Evolutionary conservation across 1,140 invertebrate species (phyloP).

Genomic region (Oppia nitens): DNA sequence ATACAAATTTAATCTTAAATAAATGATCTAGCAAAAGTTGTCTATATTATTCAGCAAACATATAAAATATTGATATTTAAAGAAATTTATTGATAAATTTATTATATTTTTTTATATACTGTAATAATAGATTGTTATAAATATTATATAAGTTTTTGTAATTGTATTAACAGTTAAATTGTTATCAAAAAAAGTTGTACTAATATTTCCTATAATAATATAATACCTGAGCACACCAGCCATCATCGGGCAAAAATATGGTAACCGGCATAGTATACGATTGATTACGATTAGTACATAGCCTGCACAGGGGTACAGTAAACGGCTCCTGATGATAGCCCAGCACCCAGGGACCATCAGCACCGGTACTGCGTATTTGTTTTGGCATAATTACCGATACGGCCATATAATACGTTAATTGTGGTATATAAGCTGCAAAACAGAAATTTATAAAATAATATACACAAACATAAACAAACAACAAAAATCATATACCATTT

Average conservation of each 20-base stretch:
- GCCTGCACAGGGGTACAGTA: not conserved
- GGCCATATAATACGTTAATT: not conserved
- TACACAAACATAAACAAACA: not conserved
- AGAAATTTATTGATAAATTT: too few species aligned
- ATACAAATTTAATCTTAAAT: too few species aligned
- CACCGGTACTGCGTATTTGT: slow-evolving; percentile 2
- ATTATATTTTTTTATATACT: too few species aligned
- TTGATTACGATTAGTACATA: slow-evolving; percentile 6
- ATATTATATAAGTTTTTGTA: too few species aligned
- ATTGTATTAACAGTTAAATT: too few species aligned
- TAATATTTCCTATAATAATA: too few species aligned
- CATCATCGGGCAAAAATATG: slow-evolving; percentile 6
- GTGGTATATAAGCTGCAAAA: not conserved
- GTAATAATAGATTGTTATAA: too few species aligned
- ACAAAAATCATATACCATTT: too few species aligned
- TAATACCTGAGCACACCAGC: slow-evolving; percentile 9
- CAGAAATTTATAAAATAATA: not conserved
- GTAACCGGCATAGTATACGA: slow-evolving; percentile 11
- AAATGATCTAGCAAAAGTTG: too few species aligned
- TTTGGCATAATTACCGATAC: slow-evolving; percentile 3
- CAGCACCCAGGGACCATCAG: slow-evolving; percentile 5
- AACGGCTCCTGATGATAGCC: slow-evolving; percentile 4
- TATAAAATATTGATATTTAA: too few species aligned
- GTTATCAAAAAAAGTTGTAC: too few species aligned
- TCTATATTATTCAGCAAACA: too few species aligned